Percentiles rank a stretch among this genome's conserved stretches.
phyloP scores from a whole-genome alignment of 2,888 invertebrate genomes.

The Caenorhabditis zanzibari region DNA sequence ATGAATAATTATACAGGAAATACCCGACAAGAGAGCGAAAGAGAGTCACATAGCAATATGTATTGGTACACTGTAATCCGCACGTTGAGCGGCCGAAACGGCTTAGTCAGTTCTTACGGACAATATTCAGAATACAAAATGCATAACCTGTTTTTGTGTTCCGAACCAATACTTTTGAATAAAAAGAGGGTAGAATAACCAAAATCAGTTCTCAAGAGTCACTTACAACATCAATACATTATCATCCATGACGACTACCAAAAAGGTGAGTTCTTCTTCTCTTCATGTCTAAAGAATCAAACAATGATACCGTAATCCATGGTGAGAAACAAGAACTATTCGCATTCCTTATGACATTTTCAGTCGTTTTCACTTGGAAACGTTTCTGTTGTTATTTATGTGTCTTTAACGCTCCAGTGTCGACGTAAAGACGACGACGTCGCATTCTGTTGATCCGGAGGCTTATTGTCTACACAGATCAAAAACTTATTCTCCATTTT shows the following conservation, averaged over 20 bases:
- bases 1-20: constrained; percentile 64
- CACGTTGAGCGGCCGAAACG: constrained; percentile 55
- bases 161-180: constrained; percentile 64
- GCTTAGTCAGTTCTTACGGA: constrained; percentile 64
- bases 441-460: constrained; percentile 17
- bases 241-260: constrained; percentile 7
- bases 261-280: constrained; percentile 44
- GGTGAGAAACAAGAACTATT: constrained; percentile 19
- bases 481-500: constrained; percentile 24
- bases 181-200: constrained; percentile 30
- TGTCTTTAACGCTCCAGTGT: constrained; percentile 8
- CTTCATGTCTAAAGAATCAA: neutral
- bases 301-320: constrained; percentile 35
- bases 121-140: constrained; percentile 50
- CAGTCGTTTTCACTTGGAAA: constrained; percentile 23
- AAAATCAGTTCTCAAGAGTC: constrained; percentile 43
- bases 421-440: neutral
- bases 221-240: neutral
- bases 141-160: constrained; percentile 65
- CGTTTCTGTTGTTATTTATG: constrained; percentile 51
- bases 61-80: constrained; percentile 61
- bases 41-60: constrained; percentile 48
- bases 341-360: constrained; percentile 42
- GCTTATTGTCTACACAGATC: constrained; percentile 47
- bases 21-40: neutral